Evolutionary conservation across 2,888 invertebrate genomes (phyloP), one percentile per base, ranked within the genome.

Genomic region (Thereva nobilitata): DNA sequence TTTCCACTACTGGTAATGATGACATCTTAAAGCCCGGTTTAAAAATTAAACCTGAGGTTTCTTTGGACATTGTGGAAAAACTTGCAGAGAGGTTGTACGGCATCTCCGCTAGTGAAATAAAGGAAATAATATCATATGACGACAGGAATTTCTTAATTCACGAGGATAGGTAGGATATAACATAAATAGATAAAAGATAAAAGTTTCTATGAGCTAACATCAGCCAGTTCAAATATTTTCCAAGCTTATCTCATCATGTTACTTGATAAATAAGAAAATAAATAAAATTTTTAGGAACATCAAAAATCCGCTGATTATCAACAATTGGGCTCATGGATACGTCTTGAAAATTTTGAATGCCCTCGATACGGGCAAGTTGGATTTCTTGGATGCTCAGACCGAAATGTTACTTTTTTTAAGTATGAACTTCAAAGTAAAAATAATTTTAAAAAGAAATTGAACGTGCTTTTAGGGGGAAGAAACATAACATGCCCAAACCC

Each of bases 331-430:
- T 0, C 77, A 87, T 72, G 91, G 90, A 0, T 92, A 91, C 75
- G 88, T 92, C 23, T 79, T 95, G 67, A 95, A 95, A 83, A 86
- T 95, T 56, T 83, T 92, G 72, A 95, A 95, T 80, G 86, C 90
- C 0, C 81, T 91, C 76, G 93, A 95, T 78, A 91, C 95, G 0
- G 83, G 86, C 74, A 88, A 90, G 54, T 77, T 82, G 0, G 78
- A 79, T 1, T 83, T 89, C 23, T 84, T 93, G 5, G 90, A 91
- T 67, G 92, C 88, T 0, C 93, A 93, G 80, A 90, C 87, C 71
- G 85, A 87, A 72, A 81, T 91, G 70, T 85, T 93, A 84, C 79
- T 89, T 42, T 88, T 86, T 77, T 83, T 93, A 72, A 83, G 89
- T 89, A 79, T 85, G 84, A 83, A 71, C 23, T 23, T 23, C 23